Evolutionary conservation across 2,797 vertebrate genomes (phyloP), one percentile per base, ranked within the genome.

Genomic region (Notolabrus celidotus): DNA sequence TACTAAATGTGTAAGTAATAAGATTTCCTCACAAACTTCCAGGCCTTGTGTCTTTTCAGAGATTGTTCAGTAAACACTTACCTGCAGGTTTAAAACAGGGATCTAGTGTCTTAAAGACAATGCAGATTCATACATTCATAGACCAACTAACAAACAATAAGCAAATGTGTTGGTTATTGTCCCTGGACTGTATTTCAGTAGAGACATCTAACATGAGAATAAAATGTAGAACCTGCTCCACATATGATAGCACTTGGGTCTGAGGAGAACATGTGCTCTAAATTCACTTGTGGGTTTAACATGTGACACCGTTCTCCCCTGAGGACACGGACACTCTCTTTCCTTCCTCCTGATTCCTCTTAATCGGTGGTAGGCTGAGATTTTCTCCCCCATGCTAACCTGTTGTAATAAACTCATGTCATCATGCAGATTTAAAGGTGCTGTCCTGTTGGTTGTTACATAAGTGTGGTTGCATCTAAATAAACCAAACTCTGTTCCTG

Each of bases 171-270:
- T 36, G 25, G 25, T n/a, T 4, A 23, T 15, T 54, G 6, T 29
- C 22, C 6, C 7, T 25, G 11, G 58, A 14, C 1, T 50, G 15
- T 3, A 52, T 9, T 61, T 8, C 14, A 39, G 12, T 4, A 34
- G 34, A 70, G 79, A 60, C 67, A 66, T 42, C 62, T 25, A 5
- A 31, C 17, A n/a, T 56, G 25, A 46, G 49, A 49, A 34, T 29
- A 45, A 10, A 58, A 29, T 19, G 38, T 42, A 16, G 39, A 65
- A 75, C 42, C 31, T 19, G 47, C 7, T 43, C 60, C 63, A 66
- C 76, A 82, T 75, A 68, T 77, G 72, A 86, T 56, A 86, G 53
- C 68, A 41, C 46, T 62, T 66, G 46, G 51, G 47, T 49, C 29
- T 1, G 42, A 49, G 38, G 16, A 31, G 39, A 64, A 82, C 74